phyloP scores from a whole-genome alignment of 2,888 invertebrate genomes.

The Brachylomia viminalis region DNA sequence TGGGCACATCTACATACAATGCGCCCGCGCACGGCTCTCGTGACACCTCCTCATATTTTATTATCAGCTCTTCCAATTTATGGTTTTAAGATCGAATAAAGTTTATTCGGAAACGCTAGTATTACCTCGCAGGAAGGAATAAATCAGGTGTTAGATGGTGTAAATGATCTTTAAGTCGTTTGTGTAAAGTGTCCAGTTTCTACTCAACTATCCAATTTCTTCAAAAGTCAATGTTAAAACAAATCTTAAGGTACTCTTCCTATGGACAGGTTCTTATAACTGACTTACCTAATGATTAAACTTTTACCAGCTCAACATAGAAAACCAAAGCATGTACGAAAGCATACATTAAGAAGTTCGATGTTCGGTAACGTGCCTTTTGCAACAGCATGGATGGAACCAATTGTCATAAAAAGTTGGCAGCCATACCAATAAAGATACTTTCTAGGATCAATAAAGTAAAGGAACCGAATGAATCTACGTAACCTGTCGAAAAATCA shows the following conservation, averaged over 20 bases:
- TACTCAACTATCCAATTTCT: not conserved
- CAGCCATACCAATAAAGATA: not conserved
- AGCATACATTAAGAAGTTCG: not conserved
- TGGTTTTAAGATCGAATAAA: conserved; percentile 49
- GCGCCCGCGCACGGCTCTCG: conserved; percentile 49
- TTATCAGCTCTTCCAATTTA: conserved; percentile 54
- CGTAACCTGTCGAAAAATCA: not conserved
- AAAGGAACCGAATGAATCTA: not conserved
- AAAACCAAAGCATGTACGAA: not conserved
- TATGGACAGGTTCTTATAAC: not conserved
- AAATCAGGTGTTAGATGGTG: conserved; percentile 25
- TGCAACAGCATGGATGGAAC: not conserved
- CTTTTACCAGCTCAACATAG: not conserved
- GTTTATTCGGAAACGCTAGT: conserved; percentile 20
- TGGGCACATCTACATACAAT: conserved; percentile 71
- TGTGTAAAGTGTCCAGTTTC: conserved; percentile 26
- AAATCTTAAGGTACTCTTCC: not conserved
- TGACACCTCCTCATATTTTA: conserved; percentile 63
- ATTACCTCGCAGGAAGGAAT: conserved; percentile 51
- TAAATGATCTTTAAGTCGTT: not conserved
- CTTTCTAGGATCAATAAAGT: not conserved
- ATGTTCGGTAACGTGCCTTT: not conserved
- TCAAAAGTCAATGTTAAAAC: not conserved
- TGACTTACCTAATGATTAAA: not conserved
- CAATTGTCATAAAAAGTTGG: not conserved